These are phyloP conservation scores for Ammospiza caudacuta DNA, from an alignment of 2,113 vertebrate genomes.

Conservation along the genomic window DNA sequence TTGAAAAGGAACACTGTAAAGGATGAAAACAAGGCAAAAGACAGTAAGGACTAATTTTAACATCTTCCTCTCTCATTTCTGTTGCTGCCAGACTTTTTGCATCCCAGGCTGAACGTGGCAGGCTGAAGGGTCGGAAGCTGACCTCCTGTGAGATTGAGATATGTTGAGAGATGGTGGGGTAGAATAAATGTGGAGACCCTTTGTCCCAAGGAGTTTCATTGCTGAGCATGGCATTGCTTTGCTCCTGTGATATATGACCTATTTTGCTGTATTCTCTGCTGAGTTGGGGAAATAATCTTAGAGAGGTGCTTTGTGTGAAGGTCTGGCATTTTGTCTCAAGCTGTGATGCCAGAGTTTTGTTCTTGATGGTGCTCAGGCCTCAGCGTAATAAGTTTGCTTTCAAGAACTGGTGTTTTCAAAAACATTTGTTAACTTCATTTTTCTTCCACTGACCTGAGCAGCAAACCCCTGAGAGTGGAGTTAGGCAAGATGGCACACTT, in stretches of 20 bases:
- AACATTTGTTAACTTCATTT: constrained; percentile 49
- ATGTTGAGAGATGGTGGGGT: background rate
- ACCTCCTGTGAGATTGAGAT: background rate
- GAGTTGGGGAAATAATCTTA: background rate
- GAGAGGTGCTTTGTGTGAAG: constrained; percentile 4
- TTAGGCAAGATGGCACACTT: background rate
- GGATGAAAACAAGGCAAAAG: background rate
- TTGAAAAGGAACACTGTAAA: background rate
- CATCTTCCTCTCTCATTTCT: background rate
- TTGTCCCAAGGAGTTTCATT: constrained; percentile 8
- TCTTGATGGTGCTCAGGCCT: background rate
- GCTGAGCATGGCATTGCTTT: background rate
- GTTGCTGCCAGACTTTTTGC: background rate
- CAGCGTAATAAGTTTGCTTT: background rate
- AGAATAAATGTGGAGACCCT: background rate
- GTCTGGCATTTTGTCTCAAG: background rate
- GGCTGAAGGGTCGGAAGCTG: background rate
- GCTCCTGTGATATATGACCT: background rate
- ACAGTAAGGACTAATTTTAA: background rate
- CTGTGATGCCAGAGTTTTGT: accelerated
- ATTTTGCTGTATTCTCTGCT: background rate
- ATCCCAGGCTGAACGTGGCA: background rate
- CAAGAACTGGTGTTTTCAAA: background rate
- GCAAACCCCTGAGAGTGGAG: background rate
- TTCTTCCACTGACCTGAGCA: constrained; percentile 13